Percentiles rank a stretch among this genome's conserved stretches.
Evolutionary conservation across 2,888 invertebrate species (phyloP).

Genomic region (Tipula helvola): DNA sequence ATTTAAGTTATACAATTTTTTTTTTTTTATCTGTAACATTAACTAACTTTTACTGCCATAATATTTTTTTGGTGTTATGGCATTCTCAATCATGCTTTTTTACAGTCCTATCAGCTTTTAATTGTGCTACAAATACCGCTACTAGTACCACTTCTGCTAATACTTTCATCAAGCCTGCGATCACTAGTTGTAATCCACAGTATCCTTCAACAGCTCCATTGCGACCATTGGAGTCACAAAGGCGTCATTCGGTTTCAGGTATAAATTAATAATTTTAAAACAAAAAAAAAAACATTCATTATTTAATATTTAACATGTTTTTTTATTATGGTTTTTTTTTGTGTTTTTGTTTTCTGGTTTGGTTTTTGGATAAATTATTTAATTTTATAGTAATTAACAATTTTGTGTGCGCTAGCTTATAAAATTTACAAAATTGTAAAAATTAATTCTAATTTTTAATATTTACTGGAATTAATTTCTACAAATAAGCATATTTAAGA

Average conservation of each 20-base stretch:
- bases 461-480: no score
- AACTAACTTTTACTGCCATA: neutral
- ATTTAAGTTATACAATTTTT: neutral
- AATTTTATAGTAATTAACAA: neutral
- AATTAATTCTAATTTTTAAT: no score
- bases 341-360: neutral
- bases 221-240: conserved; percentile 17
- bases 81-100: conserved; percentile 15
- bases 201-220: conserved; percentile 19
- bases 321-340: neutral
- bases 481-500: no score
- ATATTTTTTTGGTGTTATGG: neutral
- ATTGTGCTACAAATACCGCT: conserved; percentile 14
- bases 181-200: conserved; percentile 19
- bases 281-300: neutral
- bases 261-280: conserved; percentile 9
- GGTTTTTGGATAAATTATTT: neutral
- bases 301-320: neutral
- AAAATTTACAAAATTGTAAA: no score
- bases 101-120: conserved; percentile 18
- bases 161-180: conserved; percentile 16
- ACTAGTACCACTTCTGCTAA: conserved; percentile 11
- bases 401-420: neutral
- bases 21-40: neutral
- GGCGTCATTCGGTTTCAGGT: conserved; percentile 22